Evolutionary conservation across 2,113 vertebrate genomes (phyloP), one percentile per base, ranked within the genome.

Genomic region (Oryzias melastigma): DNA sequence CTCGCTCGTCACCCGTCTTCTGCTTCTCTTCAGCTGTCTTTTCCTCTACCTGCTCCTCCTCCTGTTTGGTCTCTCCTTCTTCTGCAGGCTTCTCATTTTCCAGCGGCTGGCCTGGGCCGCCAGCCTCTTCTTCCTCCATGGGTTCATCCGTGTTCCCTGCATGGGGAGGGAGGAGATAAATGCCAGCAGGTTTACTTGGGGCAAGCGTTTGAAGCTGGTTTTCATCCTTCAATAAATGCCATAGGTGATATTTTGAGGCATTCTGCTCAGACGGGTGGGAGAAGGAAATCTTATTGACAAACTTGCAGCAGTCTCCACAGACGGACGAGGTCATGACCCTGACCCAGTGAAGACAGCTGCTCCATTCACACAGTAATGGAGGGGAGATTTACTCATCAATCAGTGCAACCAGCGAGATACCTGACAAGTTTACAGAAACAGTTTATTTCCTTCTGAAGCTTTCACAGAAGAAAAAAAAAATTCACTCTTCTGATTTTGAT

Each of bases 71-170:
- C 49, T 68, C 29, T 43, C 65, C 58, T 29, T 58, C 62, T 16
- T 72, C 35, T n/a, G 24, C n/a, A 4, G 59, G 27, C 19, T 50
- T 66, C 61, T 59, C 6, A 25, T 48, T 52, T 45, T 62, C 71
- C 77, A 59, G 73, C 68, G 72, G 71, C 67, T 85, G 74, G 43
- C 79, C 65, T 45, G 52, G 42, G 58, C 45, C 7, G 71, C 45
- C 53, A 41, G 76, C 68, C 75, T 56, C 57, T 46, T 71, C 80
- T 44, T 72, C 77, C 71, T 82, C 85, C 81, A 86, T 85, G 58
- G 73, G 68, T 27, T 88, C 86, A 6, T 35, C 69, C 3, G 73
- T 22, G 57, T 66, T 77, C n/a, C 57, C 90, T 88, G 22, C 47
- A 65, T 27, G 73, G 57, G 61, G 27, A 2, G 71, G 73, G 42